Evolutionary conservation across 2,113 vertebrate genomes (phyloP).

Genomic region (Scolopax mira): DNA sequence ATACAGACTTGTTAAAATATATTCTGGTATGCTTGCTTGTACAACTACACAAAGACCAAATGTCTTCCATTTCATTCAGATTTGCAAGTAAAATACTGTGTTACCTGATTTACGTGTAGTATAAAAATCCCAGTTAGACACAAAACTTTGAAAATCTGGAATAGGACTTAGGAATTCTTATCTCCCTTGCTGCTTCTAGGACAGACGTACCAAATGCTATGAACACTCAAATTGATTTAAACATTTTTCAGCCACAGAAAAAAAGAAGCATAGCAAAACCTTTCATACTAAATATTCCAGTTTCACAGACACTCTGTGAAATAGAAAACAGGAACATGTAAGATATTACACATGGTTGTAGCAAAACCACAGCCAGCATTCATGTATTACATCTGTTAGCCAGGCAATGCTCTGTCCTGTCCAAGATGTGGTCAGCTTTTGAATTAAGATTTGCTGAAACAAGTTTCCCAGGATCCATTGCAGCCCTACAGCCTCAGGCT

Average conservation of each 20-base stretch:
- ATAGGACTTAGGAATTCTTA: not conserved
- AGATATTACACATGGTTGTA: constrained; percentile 32
- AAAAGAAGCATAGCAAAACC: not conserved
- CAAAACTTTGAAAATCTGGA: not conserved
- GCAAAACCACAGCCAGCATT: constrained; percentile 13
- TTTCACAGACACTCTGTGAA: not conserved
- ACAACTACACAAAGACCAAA: not conserved
- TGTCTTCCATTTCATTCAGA: not conserved
- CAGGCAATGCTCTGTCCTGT: not conserved
- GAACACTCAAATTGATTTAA: not conserved
- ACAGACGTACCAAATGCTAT: not conserved
- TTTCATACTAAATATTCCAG: not conserved
- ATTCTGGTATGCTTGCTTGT: not conserved
- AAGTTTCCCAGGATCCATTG: not conserved
- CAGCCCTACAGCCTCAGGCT: not conserved
- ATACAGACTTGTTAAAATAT: not conserved
- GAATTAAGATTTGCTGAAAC: not conserved
- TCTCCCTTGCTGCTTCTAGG: not conserved
- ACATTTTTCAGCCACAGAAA: not conserved
- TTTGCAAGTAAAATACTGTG: not conserved
- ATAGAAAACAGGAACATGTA: constrained; percentile 7
- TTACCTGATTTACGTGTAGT: not conserved
- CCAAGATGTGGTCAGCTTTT: constrained; percentile 1
- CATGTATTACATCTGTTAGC: not conserved
- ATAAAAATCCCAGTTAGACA: not conserved